Evolutionary conservation across 30 jellyfish, hydroid and myxozoan genomes (phyloP), one percentile per base, ranked within the genome.

Genomic region (Haliclystus octoradiatus): DNA sequence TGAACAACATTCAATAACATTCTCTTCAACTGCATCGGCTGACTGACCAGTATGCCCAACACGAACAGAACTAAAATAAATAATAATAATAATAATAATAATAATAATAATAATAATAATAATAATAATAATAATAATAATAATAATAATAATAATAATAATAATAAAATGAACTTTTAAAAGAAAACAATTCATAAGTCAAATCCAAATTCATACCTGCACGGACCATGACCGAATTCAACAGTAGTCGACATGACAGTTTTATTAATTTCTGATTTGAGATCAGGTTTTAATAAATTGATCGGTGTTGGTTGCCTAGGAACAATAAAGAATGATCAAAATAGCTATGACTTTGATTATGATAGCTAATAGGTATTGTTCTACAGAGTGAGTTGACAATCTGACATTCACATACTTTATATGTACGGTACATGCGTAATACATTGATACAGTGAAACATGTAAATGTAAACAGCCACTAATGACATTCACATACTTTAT

Each of bases 241-340:
- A 89, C 73, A 33, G 57, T 69, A 1, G 98, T 81, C 32, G 81
- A 28, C 15, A 60, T 24, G 22, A 82, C 25, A 9, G 95, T 78
- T 26, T 62, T 77, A 35, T 71, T 60, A 32, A 89, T 71, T 30
- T 76, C 94, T 24, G 29, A 28, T 26, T 77, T 65, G 66, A 75
- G 19, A 52, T 81, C 77, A 19, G 30, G 47, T 34, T 77, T 78
- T 0, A 73, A 30, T 26, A 76, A 34, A 29, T 66, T 65, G 19
- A 89, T 76, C 23, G 98, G 98, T 51, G 80, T 49, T 24, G 97
- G 97, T 72, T 88, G 92, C 75, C 97, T 88, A 50, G 25, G 32
- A 82, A 27, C 28, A n/a, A 31, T 49, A 50, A 0, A 13, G 29
- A 40, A 40, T n/a, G n/a, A n/a, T n/a, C n/a, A n/a, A n/a, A n/a